Evolutionary conservation across 2,888 invertebrate genomes (phyloP).

Genomic region (Tenthredo distinguenda): DNA sequence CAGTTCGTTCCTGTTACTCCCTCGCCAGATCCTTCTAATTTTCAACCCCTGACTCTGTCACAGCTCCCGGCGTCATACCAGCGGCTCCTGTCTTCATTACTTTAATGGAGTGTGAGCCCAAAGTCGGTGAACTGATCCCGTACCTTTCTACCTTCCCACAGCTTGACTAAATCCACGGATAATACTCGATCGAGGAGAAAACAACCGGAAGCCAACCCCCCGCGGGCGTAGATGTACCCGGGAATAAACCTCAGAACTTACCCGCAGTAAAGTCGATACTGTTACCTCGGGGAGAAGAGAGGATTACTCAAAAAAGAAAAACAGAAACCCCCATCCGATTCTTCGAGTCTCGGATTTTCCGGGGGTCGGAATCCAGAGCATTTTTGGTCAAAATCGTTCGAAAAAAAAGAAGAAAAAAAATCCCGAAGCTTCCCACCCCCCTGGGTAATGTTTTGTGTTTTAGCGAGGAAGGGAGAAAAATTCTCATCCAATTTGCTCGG

Average conservation of each 20-base stretch:
- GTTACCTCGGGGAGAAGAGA: background rate
- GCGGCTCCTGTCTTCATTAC: constrained; percentile 74
- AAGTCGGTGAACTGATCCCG: constrained; percentile 25
- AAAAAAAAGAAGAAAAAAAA: too few species aligned
- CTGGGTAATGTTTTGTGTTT: too few species aligned
- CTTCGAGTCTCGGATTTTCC: background rate
- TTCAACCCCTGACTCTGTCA: background rate
- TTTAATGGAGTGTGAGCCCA: constrained; percentile 74
- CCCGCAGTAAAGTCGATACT: too few species aligned
- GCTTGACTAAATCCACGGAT: constrained; percentile 17
- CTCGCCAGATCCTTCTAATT: background rate
- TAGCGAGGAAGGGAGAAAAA: too few species aligned
- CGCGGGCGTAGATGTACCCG: background rate
- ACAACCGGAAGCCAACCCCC: constrained; percentile 17
- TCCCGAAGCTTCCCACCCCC: too few species aligned
- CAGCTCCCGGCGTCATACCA: constrained; percentile 53
- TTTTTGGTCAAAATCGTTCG: too few species aligned
- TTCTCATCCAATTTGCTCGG: too few species aligned
- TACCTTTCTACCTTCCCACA: background rate
- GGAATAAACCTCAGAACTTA: background rate
- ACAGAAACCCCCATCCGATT: background rate
- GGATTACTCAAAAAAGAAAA: background rate
- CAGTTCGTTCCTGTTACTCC: background rate
- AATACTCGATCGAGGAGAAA: constrained; percentile 28
- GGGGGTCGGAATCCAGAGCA: too few species aligned